Conservation (phyloP, 1,140 invertebrate species). For the Heliconius himera region DNA sequence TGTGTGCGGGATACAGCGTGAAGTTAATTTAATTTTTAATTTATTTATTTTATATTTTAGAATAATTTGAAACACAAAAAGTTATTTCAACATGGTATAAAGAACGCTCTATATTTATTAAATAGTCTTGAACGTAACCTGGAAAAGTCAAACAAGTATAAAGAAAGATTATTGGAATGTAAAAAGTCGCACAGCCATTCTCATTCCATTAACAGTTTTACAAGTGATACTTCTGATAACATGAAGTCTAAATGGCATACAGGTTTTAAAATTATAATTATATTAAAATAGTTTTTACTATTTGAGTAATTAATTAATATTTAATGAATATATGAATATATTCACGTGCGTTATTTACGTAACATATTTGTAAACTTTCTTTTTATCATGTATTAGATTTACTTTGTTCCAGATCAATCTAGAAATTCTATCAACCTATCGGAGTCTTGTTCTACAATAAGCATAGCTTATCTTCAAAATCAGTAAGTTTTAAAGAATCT, state of each 20-base stretch:
- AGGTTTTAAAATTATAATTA: constrained; percentile 38
- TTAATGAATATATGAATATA: background rate
- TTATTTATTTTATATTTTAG: background rate
- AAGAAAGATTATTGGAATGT: constrained; percentile 55
- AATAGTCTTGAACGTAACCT: constrained; percentile 56
- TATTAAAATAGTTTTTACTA: background rate
- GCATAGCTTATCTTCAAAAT: constrained; percentile 64
- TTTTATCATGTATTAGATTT: background rate
- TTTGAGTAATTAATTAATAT: no score
- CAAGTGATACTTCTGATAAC: constrained; percentile 43
- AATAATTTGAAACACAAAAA: constrained; percentile 15
- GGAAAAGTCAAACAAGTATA: constrained; percentile 59
- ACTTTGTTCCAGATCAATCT: background rate
- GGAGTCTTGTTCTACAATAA: constrained; percentile 65
- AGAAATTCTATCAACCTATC: constrained; percentile 37
- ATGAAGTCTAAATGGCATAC: constrained; percentile 43
- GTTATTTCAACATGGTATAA: constrained; percentile 50
- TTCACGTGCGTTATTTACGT: background rate
- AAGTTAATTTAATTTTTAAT: no score
- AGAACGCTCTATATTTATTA: constrained; percentile 55
- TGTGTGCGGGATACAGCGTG: no score
- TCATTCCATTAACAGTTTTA: constrained; percentile 46
- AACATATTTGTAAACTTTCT: background rate
- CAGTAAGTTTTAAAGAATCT: constrained; percentile 53
- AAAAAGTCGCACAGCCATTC: constrained; percentile 51